Percentiles rank a stretch among this genome's conserved stretches.
phyloP scores from a whole-genome alignment of 2,113 vertebrate genomes.

The Daboia siamensis region DNA sequence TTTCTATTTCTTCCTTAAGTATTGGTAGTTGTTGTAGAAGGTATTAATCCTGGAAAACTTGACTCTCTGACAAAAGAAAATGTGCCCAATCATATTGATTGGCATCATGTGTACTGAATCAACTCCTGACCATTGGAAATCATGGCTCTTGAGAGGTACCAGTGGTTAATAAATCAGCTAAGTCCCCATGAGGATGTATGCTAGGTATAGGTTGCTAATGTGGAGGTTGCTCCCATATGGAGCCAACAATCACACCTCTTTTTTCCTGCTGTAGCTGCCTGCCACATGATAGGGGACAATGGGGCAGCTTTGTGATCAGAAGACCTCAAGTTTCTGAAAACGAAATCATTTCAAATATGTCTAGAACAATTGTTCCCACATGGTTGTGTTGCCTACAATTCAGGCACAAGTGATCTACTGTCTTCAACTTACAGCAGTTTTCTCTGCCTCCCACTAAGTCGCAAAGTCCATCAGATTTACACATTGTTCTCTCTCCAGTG shows the following conservation, averaged over 20 bases:
- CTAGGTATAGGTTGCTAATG: background rate
- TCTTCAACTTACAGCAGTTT: background rate
- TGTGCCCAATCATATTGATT: background rate
- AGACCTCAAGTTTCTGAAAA: background rate
- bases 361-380: background rate
- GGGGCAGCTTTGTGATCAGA: background rate
- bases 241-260: background rate
- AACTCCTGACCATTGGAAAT: background rate
- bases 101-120: background rate
- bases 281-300: background rate
- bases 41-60: background rate
- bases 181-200: background rate
- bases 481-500: background rate
- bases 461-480: background rate
- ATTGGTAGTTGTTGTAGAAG: background rate
- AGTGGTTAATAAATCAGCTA: background rate
- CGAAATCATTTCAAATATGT: background rate
- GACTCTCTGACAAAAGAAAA: background rate
- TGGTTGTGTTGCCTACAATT: background rate
- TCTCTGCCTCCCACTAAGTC: slow-evolving; percentile 1
- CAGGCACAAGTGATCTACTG: background rate
- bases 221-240: background rate
- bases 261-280: background rate
- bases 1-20: background rate
- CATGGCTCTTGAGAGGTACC: background rate